Evolutionary conservation across 2,797 vertebrate species (phyloP).

Genomic region (Sarcophilus harrisii): DNA sequence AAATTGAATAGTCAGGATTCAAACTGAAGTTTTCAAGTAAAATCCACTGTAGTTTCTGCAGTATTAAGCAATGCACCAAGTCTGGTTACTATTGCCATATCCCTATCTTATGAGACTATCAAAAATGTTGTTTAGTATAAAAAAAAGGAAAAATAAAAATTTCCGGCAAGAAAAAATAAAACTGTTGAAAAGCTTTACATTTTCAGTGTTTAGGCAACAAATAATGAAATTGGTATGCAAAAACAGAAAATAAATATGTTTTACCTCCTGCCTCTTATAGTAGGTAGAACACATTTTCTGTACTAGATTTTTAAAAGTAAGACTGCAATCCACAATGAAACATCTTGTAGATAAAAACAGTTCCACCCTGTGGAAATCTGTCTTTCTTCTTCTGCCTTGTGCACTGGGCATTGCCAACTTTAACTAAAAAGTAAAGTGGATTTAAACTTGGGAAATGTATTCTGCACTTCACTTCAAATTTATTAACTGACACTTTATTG

Average conservation of each 20-base stretch:
- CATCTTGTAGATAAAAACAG: neutral
- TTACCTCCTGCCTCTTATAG: neutral
- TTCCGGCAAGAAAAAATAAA: neutral
- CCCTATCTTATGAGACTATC: neutral
- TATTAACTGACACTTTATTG: constrained; percentile 44
- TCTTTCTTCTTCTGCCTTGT: neutral
- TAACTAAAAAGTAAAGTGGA: neutral
- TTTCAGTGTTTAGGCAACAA: neutral
- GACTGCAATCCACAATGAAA: neutral
- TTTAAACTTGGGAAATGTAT: constrained; percentile 17
- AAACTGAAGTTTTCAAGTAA: neutral
- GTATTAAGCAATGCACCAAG: neutral
- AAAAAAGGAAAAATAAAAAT: neutral
- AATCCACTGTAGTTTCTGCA: neutral
- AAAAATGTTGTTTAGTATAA: neutral
- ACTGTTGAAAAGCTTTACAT: neutral
- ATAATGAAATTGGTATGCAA: neutral
- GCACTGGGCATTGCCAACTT: neutral
- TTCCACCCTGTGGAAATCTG: neutral
- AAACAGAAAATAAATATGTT: neutral
- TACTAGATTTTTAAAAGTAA: neutral
- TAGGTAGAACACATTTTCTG: neutral
- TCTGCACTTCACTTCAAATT: neutral
- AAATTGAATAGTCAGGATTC: neutral
- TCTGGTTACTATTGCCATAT: neutral